Conservation (phyloP, 2,888 invertebrate species). For the Eurytoma californica region DNA sequence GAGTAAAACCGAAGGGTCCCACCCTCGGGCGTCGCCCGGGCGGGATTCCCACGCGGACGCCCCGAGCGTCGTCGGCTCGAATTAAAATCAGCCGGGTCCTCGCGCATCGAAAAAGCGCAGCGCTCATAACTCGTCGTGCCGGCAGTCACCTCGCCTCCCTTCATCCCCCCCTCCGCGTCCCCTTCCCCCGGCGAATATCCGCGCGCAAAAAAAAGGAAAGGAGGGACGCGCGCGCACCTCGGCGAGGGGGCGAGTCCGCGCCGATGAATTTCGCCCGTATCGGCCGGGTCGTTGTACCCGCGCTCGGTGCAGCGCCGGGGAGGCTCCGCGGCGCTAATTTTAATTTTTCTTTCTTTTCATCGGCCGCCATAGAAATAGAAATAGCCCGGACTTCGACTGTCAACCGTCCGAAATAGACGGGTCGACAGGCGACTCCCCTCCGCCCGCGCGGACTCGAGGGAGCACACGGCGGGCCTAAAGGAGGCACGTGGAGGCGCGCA, state of each 20-base stretch:
- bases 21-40: too few relatives aligned
- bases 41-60: too few relatives aligned
- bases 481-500: not conserved
- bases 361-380: constrained; percentile 40
- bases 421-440: not conserved
- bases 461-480: not conserved
- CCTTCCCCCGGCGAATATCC: constrained; percentile 52
- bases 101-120: not conserved
- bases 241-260: constrained; percentile 40
- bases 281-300: constrained; percentile 49
- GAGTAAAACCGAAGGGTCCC: too few relatives aligned
- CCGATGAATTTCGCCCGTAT: constrained; percentile 58
- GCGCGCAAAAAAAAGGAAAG: constrained; percentile 35
- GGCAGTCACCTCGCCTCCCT: not conserved
- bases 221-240: too few relatives aligned
- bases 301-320: not conserved
- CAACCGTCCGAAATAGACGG: constrained; percentile 47
- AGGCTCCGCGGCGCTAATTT: constrained; percentile 45
- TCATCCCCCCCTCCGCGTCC: not conserved
- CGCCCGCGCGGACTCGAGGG: not conserved
- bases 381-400: constrained; percentile 14
- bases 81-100: not conserved
- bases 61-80: not conserved
- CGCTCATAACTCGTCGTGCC: constrained; percentile 17
- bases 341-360: constrained; percentile 48